Evolutionary conservation across 2,888 invertebrate species (phyloP).

Genomic region (Chrysopilus asiliformis): DNA sequence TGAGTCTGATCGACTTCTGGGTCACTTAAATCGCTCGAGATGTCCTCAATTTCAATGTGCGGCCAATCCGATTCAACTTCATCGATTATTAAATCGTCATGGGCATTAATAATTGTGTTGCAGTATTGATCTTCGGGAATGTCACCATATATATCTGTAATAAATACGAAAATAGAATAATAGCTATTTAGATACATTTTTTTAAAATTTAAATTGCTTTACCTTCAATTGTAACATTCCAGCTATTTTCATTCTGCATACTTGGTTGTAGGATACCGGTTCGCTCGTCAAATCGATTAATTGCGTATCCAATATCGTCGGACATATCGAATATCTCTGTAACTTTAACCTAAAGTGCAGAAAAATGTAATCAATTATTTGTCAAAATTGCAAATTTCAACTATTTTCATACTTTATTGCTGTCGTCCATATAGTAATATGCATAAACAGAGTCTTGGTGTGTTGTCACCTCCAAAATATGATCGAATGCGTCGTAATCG

Average conservation of each 20-base stretch:
- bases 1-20: constrained; percentile 26
- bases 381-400: constrained; percentile 1
- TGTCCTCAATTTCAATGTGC: constrained; percentile 8
- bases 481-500: constrained; percentile 50
- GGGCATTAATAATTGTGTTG: background rate
- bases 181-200: no score
- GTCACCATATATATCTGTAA: no score
- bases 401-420: constrained; percentile 60
- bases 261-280: no score
- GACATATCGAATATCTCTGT: constrained; percentile 84
- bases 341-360: constrained; percentile 51
- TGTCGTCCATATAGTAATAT: constrained; percentile 80
- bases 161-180: no score
- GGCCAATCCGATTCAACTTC: background rate
- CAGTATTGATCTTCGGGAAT: no score
- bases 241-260: no score
- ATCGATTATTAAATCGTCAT: background rate
- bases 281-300: no score
- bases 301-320: no score
- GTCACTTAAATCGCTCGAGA: constrained; percentile 21
- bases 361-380: constrained; percentile 3
- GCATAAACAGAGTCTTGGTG: constrained; percentile 78
- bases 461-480: constrained; percentile 60
- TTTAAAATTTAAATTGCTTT: no score
- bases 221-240: no score